Conservation (phyloP, 2,888 invertebrate genomes). For the Agrotis segetum region DNA sequence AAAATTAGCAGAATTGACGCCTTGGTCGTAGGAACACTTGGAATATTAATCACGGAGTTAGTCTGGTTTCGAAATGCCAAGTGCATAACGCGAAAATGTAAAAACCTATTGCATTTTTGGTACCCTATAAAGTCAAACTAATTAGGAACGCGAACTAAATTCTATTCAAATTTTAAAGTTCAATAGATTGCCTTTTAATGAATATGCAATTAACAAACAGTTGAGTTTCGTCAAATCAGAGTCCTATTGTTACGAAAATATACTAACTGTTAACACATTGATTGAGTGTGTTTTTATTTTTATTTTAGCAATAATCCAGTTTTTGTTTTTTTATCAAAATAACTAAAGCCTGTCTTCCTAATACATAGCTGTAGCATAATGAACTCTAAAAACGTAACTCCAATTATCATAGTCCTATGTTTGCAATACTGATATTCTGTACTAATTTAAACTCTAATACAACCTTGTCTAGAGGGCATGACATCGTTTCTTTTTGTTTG, state of each 20-base stretch:
- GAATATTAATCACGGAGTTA: slow-evolving; percentile 51
- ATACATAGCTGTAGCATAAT: slow-evolving; percentile 16
- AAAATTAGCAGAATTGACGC: too few species aligned
- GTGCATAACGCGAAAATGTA: slow-evolving; percentile 52
- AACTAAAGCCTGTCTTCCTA: slow-evolving; percentile 6
- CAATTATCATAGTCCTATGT: slow-evolving; percentile 43
- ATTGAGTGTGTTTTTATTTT: background rate
- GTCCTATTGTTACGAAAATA: background rate
- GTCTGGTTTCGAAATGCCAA: slow-evolving; percentile 73
- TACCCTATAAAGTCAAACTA: slow-evolving; percentile 46
- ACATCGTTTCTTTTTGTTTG: slow-evolving; percentile 15
- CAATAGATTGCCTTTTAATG: slow-evolving; percentile 46
- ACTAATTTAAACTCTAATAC: slow-evolving; percentile 59
- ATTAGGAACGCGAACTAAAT: slow-evolving; percentile 48
- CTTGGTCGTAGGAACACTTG: slow-evolving; percentile 21
- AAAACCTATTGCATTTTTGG: slow-evolving; percentile 49
- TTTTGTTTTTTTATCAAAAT: background rate
- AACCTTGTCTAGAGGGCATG: slow-evolving; percentile 64
- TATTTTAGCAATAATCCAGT: background rate
- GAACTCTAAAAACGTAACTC: slow-evolving; percentile 27
- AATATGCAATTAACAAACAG: slow-evolving; percentile 27
- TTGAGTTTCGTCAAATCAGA: slow-evolving; percentile 9
- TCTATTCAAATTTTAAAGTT: slow-evolving; percentile 59
- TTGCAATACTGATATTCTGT: slow-evolving; percentile 43
- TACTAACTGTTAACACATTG: background rate